Evolutionary conservation across 2,797 vertebrate species (phyloP).

Genomic region (Leptodactylus fallax): DNA sequence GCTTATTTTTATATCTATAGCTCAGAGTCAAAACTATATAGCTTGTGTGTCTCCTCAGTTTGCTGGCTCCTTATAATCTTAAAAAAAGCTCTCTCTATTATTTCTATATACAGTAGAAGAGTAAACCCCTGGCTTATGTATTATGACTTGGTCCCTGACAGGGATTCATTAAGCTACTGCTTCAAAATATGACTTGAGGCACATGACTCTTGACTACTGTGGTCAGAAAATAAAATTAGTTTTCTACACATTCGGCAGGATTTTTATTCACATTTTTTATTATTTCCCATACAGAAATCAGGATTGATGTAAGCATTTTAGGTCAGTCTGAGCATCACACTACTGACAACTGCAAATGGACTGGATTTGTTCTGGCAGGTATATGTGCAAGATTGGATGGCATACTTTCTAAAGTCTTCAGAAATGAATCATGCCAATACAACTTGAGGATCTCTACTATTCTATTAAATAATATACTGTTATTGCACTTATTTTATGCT

Average conservation of each 20-base stretch:
- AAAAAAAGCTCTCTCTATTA: not conserved
- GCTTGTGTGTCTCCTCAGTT: not conserved
- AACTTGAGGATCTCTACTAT: not conserved
- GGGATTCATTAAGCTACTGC: not conserved
- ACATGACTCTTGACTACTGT: not conserved
- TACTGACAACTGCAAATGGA: constrained; percentile 8
- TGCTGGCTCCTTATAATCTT: not conserved
- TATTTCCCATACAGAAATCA: not conserved
- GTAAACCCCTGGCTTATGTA: not conserved
- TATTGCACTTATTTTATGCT: not conserved
- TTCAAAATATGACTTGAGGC: not conserved
- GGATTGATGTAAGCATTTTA: not conserved
- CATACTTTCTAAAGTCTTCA: not conserved
- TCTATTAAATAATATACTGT: not conserved
- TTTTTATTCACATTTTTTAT: not conserved
- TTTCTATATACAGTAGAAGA: not conserved
- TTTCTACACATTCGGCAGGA: not conserved
- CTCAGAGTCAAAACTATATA: not conserved
- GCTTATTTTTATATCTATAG: not conserved
- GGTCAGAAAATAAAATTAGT: constrained; percentile 1
- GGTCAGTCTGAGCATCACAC: not conserved
- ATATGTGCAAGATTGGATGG: not conserved
- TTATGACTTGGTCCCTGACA: not conserved
- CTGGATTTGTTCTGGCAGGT: not conserved
- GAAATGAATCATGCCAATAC: not conserved